Conservation (phyloP, 2,888 invertebrate species). For the Athalia cordata region DNA sequence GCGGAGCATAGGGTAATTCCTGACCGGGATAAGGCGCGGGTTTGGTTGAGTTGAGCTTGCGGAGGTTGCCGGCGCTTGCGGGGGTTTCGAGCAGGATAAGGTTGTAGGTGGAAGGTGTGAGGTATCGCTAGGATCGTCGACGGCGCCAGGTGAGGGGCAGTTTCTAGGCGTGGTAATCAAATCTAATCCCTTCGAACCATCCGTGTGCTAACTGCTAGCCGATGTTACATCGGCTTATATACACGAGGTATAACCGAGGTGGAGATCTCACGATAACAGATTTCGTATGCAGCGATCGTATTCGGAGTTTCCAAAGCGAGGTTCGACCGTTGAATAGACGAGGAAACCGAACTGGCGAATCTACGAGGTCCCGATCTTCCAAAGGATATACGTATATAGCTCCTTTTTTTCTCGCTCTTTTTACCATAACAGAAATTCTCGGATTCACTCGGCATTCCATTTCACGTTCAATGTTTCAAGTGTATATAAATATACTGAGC, state of each 20-base stretch:
- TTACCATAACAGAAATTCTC: not conserved
- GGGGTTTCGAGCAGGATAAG: constrained; percentile 30
- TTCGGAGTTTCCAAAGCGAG: constrained; percentile 35
- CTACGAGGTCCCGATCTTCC: constrained; percentile 23
- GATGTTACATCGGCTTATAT: constrained; percentile 58
- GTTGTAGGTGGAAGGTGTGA: constrained; percentile 13
- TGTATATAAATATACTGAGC: not conserved
- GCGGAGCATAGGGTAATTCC: constrained; percentile 53
- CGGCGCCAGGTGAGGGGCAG: constrained; percentile 48
- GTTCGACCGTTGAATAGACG: constrained; percentile 22
- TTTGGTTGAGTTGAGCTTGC: constrained; percentile 9
- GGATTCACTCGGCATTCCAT: constrained; percentile 18
- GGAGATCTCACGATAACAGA: constrained; percentile 51
- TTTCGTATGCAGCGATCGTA: constrained; percentile 51
- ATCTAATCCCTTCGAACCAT: constrained; percentile 61
- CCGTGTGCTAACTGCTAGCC: constrained; percentile 56
- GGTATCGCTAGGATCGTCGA: constrained; percentile 36
- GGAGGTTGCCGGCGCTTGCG: constrained; percentile 1
- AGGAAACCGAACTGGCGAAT: constrained; percentile 37
- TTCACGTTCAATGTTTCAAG: constrained; percentile 13
- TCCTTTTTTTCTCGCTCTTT: not conserved
- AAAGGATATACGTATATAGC: not conserved
- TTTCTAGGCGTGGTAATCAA: constrained; percentile 61
- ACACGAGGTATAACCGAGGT: constrained; percentile 39
- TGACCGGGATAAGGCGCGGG: constrained; percentile 44